Percentiles rank a stretch among this genome's conserved stretches.
phyloP scores from a whole-genome alignment of 92 coral and sea anemone species.

The Anthopleura xanthogrammica region DNA sequence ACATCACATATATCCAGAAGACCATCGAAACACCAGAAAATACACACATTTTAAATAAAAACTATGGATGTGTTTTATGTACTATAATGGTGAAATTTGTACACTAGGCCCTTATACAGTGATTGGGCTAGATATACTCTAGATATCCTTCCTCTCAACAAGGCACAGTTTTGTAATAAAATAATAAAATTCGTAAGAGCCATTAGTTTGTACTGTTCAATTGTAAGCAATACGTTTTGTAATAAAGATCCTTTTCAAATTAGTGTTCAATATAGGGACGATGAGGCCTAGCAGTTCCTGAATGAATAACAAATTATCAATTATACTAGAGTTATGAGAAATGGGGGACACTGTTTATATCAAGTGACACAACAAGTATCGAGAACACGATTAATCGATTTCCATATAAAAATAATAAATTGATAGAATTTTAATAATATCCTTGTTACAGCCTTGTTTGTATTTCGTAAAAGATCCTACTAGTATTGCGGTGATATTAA shows the following conservation, averaged over 20 bases:
- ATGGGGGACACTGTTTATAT: slow-evolving; percentile 1
- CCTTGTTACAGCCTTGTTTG: neutral
- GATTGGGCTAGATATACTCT: slow-evolving; percentile 3
- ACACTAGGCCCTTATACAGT: slow-evolving; percentile 18
- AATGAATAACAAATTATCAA: neutral
- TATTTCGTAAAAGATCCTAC: neutral
- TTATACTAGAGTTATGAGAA: neutral
- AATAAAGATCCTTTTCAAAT: slow-evolving; percentile 29
- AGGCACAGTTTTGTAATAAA: slow-evolving; percentile 31
- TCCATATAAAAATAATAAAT: slow-evolving; percentile 1
- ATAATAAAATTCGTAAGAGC: slow-evolving; percentile 11
- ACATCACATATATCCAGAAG: neutral
- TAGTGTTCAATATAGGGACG: slow-evolving; percentile 1
- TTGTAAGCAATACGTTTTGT: slow-evolving; percentile 39
- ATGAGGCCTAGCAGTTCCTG: neutral
- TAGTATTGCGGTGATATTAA: neutral
- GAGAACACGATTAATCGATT: neutral
- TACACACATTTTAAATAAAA: neutral
- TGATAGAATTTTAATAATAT: slow-evolving; percentile 1
- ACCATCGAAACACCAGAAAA: neutral
- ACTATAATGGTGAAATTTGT: slow-evolving; percentile 30
- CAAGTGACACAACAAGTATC: neutral
- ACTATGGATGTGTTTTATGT: slow-evolving; percentile 27
- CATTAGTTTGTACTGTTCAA: slow-evolving; percentile 41
- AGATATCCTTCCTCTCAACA: slow-evolving; percentile 1